Conservation (phyloP, 2,797 vertebrate genomes). For the Cynodonichthys magdalenae region DNA sequence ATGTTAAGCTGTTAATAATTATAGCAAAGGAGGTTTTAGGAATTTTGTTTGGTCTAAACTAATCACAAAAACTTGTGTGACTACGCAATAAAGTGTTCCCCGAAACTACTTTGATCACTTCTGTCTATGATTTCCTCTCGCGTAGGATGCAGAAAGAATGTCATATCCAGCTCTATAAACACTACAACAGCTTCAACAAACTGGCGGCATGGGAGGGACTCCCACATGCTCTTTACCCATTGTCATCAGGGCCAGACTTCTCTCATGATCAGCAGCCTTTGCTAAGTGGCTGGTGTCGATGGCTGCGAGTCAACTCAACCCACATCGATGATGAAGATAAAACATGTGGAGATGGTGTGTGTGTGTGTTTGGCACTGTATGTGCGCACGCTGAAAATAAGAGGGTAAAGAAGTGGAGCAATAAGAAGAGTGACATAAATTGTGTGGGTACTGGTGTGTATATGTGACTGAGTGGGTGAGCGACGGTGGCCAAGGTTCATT, state of each 20-base stretch:
- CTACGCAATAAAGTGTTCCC: neutral
- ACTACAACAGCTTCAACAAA: conserved; percentile 41
- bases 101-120: conserved; percentile 12
- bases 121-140: conserved; percentile 8
- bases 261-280: conserved; percentile 67
- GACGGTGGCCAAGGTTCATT: conserved; percentile 79
- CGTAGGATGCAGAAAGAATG: conserved; percentile 24
- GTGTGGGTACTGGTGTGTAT: conserved; percentile 59
- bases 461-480: conserved; percentile 64
- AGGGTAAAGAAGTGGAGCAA: conserved; percentile 41
- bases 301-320: conserved; percentile 70
- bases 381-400: conserved; percentile 15
- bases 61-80: neutral
- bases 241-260: conserved; percentile 65
- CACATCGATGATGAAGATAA: conserved; percentile 68
- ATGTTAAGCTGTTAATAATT: too few relatives aligned
- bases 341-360: conserved; percentile 67
- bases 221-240: conserved; percentile 57
- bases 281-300: conserved; percentile 78
- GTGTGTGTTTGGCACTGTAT: conserved; percentile 10
- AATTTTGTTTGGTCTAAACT: neutral
- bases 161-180: conserved; percentile 37
- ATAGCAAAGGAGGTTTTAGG: too few relatives aligned
- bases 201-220: conserved; percentile 49
- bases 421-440: conserved; percentile 60